Percentiles rank a stretch among this genome's conserved stretches.
phyloP scores from a whole-genome alignment of 2,113 vertebrate species.

The Pantherophis guttatus region DNA sequence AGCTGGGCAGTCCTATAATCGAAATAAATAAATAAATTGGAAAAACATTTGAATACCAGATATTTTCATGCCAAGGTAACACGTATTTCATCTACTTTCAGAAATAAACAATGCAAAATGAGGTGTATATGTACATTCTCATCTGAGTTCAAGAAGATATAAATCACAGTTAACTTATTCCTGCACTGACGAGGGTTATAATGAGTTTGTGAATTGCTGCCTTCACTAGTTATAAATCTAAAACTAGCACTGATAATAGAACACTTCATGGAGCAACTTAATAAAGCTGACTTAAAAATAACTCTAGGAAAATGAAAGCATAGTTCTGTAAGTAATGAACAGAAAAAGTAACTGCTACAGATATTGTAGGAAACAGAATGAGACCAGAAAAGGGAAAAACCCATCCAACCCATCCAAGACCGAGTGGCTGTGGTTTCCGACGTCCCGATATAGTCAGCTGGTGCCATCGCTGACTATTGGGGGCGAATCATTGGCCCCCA shows the following conservation, averaged over 20 bases:
- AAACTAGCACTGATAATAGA: neutral
- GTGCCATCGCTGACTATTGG: no score
- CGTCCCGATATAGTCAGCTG: no score
- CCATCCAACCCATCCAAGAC: no score
- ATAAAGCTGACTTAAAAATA: constrained; percentile 12
- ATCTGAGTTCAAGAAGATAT: constrained; percentile 5
- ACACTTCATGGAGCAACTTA: neutral
- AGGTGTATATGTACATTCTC: constrained; percentile 3
- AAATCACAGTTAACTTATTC: constrained; percentile 30
- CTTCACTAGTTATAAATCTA: constrained; percentile 6
- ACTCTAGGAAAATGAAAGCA: neutral
- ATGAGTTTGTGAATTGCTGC: constrained; percentile 24
- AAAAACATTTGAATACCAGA: neutral
- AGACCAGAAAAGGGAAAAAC: neutral
- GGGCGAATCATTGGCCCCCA: no score
- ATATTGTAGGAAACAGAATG: neutral
- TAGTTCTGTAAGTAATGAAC: neutral
- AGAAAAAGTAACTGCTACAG: neutral
- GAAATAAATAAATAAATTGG: neutral
- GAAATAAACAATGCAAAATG: constrained; percentile 23
- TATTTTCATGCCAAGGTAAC: neutral
- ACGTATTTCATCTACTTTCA: neutral
- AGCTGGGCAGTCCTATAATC: neutral
- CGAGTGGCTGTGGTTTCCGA: no score
- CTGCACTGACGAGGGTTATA: constrained; percentile 25